Percentiles rank a stretch among this genome's conserved stretches.
Evolutionary conservation across 2,113 vertebrate species (phyloP).

Genomic region (Smithornis capensis): DNA sequence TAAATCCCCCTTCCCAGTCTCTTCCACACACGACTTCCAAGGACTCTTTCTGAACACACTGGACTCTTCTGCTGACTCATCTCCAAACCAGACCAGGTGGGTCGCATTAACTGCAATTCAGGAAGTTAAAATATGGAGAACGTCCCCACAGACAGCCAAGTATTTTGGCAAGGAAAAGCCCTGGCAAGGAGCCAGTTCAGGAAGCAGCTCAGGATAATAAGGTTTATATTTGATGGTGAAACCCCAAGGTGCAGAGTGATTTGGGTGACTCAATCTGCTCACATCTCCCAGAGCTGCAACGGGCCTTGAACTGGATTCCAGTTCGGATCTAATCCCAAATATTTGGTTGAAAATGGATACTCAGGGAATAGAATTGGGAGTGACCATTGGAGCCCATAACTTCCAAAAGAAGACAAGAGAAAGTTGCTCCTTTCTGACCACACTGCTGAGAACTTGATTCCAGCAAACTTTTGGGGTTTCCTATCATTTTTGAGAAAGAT

Average conservation of each 20-base stretch:
- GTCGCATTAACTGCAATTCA: slow-evolving; percentile 27
- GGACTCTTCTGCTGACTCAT: slow-evolving; percentile 57
- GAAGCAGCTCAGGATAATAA: slow-evolving; percentile 60
- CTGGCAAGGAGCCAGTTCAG: slow-evolving; percentile 49
- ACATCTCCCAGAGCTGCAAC: not conserved
- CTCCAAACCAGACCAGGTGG: slow-evolving; percentile 38
- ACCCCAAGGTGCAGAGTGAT: slow-evolving; percentile 54
- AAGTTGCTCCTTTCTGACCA: not conserved
- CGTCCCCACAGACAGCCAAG: slow-evolving; percentile 24
- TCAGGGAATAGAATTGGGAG: not conserved
- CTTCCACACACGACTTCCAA: not conserved
- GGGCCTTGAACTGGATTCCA: not conserved
- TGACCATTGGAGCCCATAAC: not conserved
- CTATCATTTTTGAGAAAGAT: slow-evolving; percentile 5
- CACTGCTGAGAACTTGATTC: not conserved
- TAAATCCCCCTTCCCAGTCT: not conserved
- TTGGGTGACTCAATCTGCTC: slow-evolving; percentile 36
- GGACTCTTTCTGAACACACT: not conserved
- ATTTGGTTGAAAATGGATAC: not conserved
- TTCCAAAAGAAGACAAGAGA: not conserved
- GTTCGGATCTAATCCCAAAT: not conserved
- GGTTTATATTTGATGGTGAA: slow-evolving; percentile 47
- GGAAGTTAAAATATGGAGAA: slow-evolving; percentile 19
- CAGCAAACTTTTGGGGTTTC: not conserved
- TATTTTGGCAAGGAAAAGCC: slow-evolving; percentile 22